Base-by-base conservation (phyloP, 1,140 invertebrate genomes). In the Chrysoperla carnea region DNA sequence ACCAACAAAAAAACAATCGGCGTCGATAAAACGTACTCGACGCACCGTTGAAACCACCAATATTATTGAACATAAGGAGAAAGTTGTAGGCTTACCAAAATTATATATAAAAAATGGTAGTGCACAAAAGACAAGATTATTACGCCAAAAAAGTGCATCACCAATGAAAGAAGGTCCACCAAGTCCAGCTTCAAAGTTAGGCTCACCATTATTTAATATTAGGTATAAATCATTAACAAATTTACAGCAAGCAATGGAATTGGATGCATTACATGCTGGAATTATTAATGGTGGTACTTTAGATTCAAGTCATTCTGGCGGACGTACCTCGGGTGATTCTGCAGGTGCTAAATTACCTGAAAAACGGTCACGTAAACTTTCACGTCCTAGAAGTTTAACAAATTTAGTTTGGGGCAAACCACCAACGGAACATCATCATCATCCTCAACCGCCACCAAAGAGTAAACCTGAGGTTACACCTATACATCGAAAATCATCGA, bases 221-320 rank as follows among this genome's bases (percentile, higher is more conserved):
- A 69, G 83, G 12, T 86, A 86, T 58, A 86, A 86, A 56, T 84
- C 81, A 45, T 61, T 86, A 17, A 83, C 75, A 7, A 85, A 85
- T 58, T 68, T 85, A 4, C 77, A 80, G 43, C 75, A 79, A 52
- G 78, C 76, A 5, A 81, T 82, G 73, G 81, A 84, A 52, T 61
- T 83, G 9, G 63, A 68, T 46, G 31, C 31, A 12, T 51, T 49
- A 27, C 54, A 56, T 23, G 49, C 46, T 7, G 44, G 51, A 3
- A 52, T 43, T 43, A 47, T 50, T 36, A 56, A 48, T 13, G 73
- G 78, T 54, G 83, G 85, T 3, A 89, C 86, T 6, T 66, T 90
- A 42, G 83, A 89, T 56, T 89, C 85, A 13, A 87, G 83, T 60
- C 83, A 87, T 59, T 87, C 84, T 11, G 84, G 85, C 27, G 84